Conservation (phyloP, 2,797 vertebrate species). For the Neosilurus mollespiculum region DNA sequence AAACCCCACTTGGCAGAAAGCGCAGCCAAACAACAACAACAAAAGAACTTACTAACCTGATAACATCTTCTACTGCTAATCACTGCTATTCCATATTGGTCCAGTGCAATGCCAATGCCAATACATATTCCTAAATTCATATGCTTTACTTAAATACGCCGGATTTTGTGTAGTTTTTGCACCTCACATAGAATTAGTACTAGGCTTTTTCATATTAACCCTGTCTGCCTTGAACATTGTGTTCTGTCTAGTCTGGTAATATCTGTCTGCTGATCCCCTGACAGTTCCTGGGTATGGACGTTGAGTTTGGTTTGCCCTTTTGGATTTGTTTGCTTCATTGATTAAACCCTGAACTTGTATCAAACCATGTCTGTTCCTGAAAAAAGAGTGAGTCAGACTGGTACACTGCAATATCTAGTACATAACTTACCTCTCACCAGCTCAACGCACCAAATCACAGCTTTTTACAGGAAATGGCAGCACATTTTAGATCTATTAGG, state of each 20-base stretch:
- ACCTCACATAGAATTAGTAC: not conserved
- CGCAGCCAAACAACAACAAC: not conserved
- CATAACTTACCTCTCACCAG: not conserved
- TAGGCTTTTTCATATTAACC: not conserved
- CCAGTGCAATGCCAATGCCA: too few species aligned
- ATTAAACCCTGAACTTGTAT: not conserved
- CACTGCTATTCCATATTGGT: too few species aligned
- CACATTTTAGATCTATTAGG: not conserved
- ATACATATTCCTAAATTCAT: not conserved
- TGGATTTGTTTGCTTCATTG: not conserved
- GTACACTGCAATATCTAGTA: not conserved
- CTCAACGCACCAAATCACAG: not conserved
- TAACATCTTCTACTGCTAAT: not conserved
- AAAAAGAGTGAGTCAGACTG: not conserved
- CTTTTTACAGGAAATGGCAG: not conserved
- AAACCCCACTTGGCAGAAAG: not conserved
- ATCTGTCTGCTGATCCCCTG: not conserved
- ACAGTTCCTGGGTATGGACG: not conserved
- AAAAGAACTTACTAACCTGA: too few species aligned
- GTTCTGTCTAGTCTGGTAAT: not conserved
- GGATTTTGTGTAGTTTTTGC: not conserved
- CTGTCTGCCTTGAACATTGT: not conserved
- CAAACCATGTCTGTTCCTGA: not conserved
- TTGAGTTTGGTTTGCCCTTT: conserved; percentile 1
- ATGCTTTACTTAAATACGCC: not conserved